Evolutionary conservation across 2,113 vertebrate genomes (phyloP).

Genomic region (Jacana jacana): DNA sequence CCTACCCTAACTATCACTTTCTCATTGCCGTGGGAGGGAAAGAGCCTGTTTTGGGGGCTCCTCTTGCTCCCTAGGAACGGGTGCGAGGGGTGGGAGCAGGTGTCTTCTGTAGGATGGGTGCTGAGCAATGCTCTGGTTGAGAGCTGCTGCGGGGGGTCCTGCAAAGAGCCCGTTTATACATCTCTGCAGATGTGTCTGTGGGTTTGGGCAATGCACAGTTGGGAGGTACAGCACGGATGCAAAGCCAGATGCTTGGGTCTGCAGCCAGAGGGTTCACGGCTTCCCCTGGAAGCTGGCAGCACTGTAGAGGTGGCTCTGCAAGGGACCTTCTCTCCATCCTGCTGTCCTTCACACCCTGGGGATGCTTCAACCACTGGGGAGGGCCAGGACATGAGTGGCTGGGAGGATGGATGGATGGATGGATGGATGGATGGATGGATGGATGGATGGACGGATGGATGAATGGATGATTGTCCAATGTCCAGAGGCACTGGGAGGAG

Average conservation of each 20-base stretch:
- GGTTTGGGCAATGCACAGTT: neutral
- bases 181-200: fast-evolving
- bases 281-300: neutral
- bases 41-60: neutral
- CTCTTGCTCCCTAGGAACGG: neutral
- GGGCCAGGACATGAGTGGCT: neutral
- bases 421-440: neutral
- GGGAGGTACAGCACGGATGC: neutral
- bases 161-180: neutral
- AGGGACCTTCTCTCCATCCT: neutral
- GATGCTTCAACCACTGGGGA: neutral
- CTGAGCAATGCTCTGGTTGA: neutral
- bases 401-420: neutral
- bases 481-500: neutral
- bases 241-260: neutral
- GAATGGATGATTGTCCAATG: neutral
- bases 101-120: neutral
- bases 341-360: neutral
- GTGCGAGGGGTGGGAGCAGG: neutral
- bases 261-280: neutral
- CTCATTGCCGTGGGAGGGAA: neutral
- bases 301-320: neutral
- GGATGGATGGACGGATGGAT: neutral
- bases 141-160: neutral
- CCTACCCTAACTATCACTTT: neutral